These are phyloP conservation scores for Hipposideros larvatus DNA, from an alignment of 2,797 vertebrate species.

Conservation along the genomic window DNA sequence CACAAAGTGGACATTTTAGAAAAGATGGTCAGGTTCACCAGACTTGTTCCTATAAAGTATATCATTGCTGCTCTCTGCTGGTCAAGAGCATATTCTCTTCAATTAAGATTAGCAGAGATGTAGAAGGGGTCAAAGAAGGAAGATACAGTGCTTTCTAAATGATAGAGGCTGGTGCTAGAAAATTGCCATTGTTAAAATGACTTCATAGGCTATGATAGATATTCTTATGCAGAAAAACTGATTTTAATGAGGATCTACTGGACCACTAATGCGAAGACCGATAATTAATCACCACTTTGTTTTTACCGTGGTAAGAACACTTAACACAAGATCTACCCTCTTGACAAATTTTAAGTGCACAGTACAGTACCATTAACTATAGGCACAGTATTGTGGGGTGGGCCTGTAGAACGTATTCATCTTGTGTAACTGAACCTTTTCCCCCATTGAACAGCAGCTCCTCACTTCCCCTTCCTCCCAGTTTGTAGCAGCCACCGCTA, in stretches of 20 bases:
- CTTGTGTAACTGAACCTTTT: neutral
- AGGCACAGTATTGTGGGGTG: too few species aligned
- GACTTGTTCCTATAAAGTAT: slow-evolving; percentile 68
- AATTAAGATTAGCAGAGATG: slow-evolving; percentile 39
- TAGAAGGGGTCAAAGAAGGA: neutral
- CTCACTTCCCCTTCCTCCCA: too few species aligned
- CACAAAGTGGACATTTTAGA: neutral
- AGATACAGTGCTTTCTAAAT: neutral
- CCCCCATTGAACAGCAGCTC: neutral
- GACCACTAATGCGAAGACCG: neutral
- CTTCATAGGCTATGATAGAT: neutral
- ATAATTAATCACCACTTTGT: neutral
- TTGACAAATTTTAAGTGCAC: neutral
- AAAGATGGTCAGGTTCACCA: slow-evolving; percentile 65
- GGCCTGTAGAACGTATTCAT: neutral
- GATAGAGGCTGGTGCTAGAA: neutral
- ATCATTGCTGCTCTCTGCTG: slow-evolving; percentile 91
- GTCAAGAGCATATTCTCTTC: slow-evolving; percentile 83
- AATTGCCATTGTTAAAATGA: neutral
- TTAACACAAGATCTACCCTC: neutral
- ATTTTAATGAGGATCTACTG: neutral
- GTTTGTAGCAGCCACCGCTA: neutral
- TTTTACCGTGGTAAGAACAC: neutral
- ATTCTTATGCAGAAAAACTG: neutral
- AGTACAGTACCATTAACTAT: neutral